phyloP scores from a whole-genome alignment of 2,888 invertebrate species.

The Cacoxenus indagator region DNA sequence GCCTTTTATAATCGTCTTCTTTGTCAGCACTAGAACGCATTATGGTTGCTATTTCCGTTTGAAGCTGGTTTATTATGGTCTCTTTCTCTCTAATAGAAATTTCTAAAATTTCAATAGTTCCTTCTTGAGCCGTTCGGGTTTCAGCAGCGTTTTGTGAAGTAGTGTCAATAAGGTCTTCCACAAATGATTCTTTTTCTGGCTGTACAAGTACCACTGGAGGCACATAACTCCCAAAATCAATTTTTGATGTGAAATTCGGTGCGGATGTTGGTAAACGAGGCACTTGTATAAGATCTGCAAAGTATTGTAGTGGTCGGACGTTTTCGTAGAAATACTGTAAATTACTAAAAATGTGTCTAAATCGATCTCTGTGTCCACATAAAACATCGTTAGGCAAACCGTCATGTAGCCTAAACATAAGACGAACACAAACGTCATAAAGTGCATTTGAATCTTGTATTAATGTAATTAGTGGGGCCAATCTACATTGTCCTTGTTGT shows the following conservation, averaged over 20 bases:
- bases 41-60: slow-evolving; percentile 74
- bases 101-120: slow-evolving; percentile 44
- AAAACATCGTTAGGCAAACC: slow-evolving; percentile 91
- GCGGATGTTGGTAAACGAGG: slow-evolving; percentile 93
- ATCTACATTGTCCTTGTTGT: slow-evolving; percentile 93
- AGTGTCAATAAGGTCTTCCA: slow-evolving; percentile 68
- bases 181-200: slow-evolving; percentile 66
- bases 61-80: slow-evolving; percentile 83
- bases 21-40: slow-evolving; percentile 37
- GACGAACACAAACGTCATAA: slow-evolving; percentile 96
- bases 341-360: slow-evolving; percentile 89
- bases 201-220: slow-evolving; percentile 93
- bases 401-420: slow-evolving; percentile 94
- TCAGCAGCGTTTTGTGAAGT: slow-evolving; percentile 36
- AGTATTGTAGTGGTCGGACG: slow-evolving; percentile 95
- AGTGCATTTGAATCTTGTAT: slow-evolving; percentile 96
- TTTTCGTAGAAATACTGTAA: slow-evolving; percentile 93
- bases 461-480: slow-evolving; percentile 95
- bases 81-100: slow-evolving; percentile 76
- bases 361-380: slow-evolving; percentile 89
- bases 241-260: slow-evolving; percentile 92
- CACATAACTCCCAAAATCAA: slow-evolving; percentile 93
- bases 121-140: slow-evolving; percentile 32
- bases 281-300: slow-evolving; percentile 93
- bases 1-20: slow-evolving; percentile 45